Evolutionary conservation across 2,113 vertebrate genomes (phyloP), one percentile per base, ranked within the genome.

Genomic region (Chelonoidis abingdonii): DNA sequence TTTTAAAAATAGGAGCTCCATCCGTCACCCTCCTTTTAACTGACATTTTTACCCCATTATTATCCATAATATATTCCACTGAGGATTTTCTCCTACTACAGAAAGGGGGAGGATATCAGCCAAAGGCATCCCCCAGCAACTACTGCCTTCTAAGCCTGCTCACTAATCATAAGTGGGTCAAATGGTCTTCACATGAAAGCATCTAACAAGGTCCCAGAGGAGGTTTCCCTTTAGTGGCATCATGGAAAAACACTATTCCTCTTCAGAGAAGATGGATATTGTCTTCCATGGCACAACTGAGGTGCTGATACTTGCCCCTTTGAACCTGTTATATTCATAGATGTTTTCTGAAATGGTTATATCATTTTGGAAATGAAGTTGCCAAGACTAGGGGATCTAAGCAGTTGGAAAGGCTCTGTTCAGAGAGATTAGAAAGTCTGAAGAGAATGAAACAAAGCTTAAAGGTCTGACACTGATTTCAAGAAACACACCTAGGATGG

Each of bases 141-240:
- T 87, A 91, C 80, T 95, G 94, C 95, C 53, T 84, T 96, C 97
- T 97, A 96, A 98, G 97, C 94, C 96, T 92, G 98, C 98, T 98
- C 97, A 94, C 97, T 98, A 98, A 98, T 98, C 97, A 98, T 98
- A 97, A 98, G 91, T 97, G 97, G 98, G 98, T 98, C 98, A 98
- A 98, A 98, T 96, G 98, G 97, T 97, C 97, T 97, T 98, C 98
- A 98, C 98, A 98, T 98, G 97, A 98, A 98, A 98, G 98, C 97
- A 97, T 98, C 98, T 98, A 98, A 98, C 98, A 98, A 98, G 98
- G 97, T 98, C 98, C 98, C 98, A 78, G 83, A 98, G 98, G 98
- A 98, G 95, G 76, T 85, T 93, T 96, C 84, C 88, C 97, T 98
- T 98, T 98, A 98, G 98, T 97, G 98, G 95, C 97, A 98, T 95